Base-by-base conservation (phyloP, 2,888 invertebrate genomes). In the Troides aeacus region DNA sequence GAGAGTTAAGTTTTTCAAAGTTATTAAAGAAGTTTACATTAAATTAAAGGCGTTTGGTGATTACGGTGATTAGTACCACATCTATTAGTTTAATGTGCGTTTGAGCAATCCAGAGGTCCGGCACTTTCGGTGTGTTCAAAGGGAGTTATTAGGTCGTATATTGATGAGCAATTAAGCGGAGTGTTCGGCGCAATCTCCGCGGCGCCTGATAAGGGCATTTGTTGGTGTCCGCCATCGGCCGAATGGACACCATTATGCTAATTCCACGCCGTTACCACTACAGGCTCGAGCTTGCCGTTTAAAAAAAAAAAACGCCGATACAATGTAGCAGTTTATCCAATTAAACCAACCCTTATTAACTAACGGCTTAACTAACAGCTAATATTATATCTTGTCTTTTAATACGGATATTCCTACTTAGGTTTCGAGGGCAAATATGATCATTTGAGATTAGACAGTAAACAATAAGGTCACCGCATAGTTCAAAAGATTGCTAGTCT, bases 131-230 rank as follows among this genome's bases (percentile, higher is more conserved):
- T 36, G 50, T 36, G 67, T 72, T 30, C 71, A 66, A 69, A 56
- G 58, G 63, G 70, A 18, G 53, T 76, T 78, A 79, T 78, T 78
- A 77, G 78, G 76, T 76, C 74, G 80, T 83, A 90, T 90, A 91
- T 91, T 89, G 90, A 90, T 89, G 89, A 88, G 85, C 91, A 91
- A 92, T 92, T 92, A 91, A 90, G 90, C 78, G 80, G 76, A 78
- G 84, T 89, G 90, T 89, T 85, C 83, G 76, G 77, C 78, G 84
- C 84, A 86, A 90, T 90, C 90, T 85, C 81, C 79, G 78, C 74
- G 75, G 75, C 73, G 74, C 73, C 77, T 84, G 90, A 90, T 90
- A 91, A 87, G 81, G 76, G 81, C 85, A 88, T 90, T 89, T 85
- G 87, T 87, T 87, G 87, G 83, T 82, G 83, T 84, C 83, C 77